A percentile compares a stretch with the other conserved stretches of the same genome.
phyloP scores from a whole-genome alignment of 2,797 vertebrate species.

The Crax fasciolata region DNA sequence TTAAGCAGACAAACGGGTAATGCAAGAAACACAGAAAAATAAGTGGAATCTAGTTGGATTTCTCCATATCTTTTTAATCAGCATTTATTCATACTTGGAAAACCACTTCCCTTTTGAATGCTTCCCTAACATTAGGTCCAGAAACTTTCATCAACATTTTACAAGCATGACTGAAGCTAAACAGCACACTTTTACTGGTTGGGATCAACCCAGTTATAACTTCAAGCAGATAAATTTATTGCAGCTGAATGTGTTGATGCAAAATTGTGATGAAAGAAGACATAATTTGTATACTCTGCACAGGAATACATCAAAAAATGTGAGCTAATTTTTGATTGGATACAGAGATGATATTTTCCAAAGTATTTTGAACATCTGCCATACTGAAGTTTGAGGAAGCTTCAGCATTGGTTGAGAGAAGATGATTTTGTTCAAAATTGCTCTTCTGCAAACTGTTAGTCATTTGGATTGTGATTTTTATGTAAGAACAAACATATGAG shows the following conservation, averaged over 20 bases:
- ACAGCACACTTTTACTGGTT: conserved; percentile 13
- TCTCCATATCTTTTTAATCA: conserved; percentile 39
- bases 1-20: neutral
- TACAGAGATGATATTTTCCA: neutral
- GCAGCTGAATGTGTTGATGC: neutral
- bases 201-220: neutral
- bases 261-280: conserved; percentile 6
- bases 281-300: neutral
- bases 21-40: conserved; percentile 14
- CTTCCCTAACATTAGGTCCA: conserved; percentile 19
- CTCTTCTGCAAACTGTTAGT: neutral
- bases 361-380: neutral
- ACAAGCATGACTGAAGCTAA: conserved; percentile 42
- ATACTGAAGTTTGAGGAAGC: neutral
- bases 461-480: neutral
- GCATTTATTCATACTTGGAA: conserved; percentile 37
- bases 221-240: conserved; percentile 5
- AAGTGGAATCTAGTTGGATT: neutral
- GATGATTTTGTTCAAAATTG: neutral
- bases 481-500: neutral
- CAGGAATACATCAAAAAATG: neutral
- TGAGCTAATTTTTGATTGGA: neutral
- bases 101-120: conserved; percentile 53
- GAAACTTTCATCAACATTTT: conserved; percentile 58
- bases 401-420: accelerated